phyloP scores from a whole-genome alignment of 2,888 invertebrate genomes.

The Phalangium opilio region DNA sequence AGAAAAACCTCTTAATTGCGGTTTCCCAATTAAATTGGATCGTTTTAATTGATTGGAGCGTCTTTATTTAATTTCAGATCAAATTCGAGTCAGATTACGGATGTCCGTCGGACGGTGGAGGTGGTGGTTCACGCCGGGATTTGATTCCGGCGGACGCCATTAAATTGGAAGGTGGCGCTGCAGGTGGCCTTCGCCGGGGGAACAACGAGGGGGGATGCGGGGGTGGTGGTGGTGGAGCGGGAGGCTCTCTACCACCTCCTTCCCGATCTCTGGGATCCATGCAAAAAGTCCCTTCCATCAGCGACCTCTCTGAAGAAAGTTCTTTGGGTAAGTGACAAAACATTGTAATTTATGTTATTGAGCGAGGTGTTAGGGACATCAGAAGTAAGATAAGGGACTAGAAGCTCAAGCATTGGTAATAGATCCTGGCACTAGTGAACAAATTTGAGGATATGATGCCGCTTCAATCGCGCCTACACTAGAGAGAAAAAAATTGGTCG shows the following conservation, averaged over 20 bases:
- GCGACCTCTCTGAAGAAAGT: constrained; percentile 68
- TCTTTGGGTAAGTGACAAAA: neutral
- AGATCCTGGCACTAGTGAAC: too few relatives aligned
- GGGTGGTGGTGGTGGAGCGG: constrained; percentile 32
- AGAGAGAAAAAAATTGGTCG: too few relatives aligned
- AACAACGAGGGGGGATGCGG: too few relatives aligned
- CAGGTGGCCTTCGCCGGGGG: constrained; percentile 8
- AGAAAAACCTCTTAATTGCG: too few relatives aligned
- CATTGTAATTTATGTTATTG: too few relatives aligned
- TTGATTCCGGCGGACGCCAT: constrained; percentile 13
- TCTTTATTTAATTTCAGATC: constrained; percentile 10
- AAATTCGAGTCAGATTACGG: constrained; percentile 18
- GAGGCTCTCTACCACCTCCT: constrained; percentile 23
- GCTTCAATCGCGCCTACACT: too few relatives aligned
- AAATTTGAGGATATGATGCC: too few relatives aligned
- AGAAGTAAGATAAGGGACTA: too few relatives aligned
- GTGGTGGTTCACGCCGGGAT: neutral
- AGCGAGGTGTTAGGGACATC: too few relatives aligned
- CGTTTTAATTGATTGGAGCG: too few relatives aligned
- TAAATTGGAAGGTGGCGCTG: constrained; percentile 12
- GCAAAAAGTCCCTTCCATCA: constrained; percentile 78
- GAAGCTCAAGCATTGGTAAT: too few relatives aligned
- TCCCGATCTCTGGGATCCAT: constrained; percentile 44
- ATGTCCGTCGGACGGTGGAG: neutral
- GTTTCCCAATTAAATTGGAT: too few relatives aligned